Evolutionary conservation across 2,888 invertebrate species (phyloP).

Genomic region (Sinodicranocentrus sp.): DNA sequence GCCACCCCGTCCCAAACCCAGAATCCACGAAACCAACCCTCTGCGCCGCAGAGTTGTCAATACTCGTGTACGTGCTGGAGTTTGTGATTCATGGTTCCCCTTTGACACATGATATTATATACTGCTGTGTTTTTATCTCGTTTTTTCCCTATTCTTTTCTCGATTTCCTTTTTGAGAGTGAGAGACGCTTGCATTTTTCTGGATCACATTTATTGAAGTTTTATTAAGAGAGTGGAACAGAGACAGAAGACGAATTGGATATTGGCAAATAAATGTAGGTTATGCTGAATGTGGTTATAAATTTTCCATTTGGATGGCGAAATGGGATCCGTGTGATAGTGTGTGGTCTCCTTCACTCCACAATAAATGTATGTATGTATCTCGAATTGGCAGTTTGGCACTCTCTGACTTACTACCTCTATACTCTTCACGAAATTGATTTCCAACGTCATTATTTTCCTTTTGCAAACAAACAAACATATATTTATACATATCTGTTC

Average conservation of each 20-base stretch:
- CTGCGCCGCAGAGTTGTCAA: slow-evolving; percentile 22
- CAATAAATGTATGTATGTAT: no score
- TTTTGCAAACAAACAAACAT: slow-evolving; percentile 9
- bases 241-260: slow-evolving; percentile 27
- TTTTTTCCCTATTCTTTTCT: slow-evolving; percentile 23
- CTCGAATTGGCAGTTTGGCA: background rate
- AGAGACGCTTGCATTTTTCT: slow-evolving; percentile 11
- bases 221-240: slow-evolving; percentile 6
- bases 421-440: slow-evolving; percentile 16
- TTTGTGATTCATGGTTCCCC: slow-evolving; percentile 17
- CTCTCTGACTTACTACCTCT: background rate
- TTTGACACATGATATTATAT: slow-evolving; percentile 29
- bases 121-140: slow-evolving; percentile 18
- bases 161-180: background rate
- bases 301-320: slow-evolving; percentile 29
- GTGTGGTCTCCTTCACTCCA: no score
- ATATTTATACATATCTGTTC: no score
- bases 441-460: slow-evolving; percentile 31
- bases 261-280: slow-evolving; percentile 29
- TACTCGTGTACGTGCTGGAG: slow-evolving; percentile 13
- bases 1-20: slow-evolving; percentile 14
- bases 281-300: slow-evolving; percentile 25
- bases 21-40: slow-evolving; percentile 16
- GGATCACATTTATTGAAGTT: slow-evolving; percentile 26
- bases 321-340: no score